These are phyloP conservation scores for Eurypyga helias DNA, from an alignment of 2,113 vertebrate genomes.

Conservation along the genomic window DNA sequence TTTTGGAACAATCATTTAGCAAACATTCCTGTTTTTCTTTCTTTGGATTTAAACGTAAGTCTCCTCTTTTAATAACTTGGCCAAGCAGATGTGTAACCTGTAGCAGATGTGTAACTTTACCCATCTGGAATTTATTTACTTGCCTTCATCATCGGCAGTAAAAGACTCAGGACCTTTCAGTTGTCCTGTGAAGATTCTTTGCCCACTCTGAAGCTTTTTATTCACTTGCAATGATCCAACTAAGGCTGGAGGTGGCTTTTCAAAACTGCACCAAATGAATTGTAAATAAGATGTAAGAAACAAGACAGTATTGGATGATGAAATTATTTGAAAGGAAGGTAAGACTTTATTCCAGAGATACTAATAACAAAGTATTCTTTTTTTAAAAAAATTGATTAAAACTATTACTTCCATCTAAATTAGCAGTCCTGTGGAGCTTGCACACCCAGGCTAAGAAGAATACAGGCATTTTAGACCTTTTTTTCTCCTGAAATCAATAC, in stretches of 20 bases:
- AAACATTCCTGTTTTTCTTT: not conserved
- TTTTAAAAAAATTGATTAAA: not conserved
- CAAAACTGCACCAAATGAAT: conserved; percentile 55
- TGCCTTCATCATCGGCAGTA: conserved; percentile 70
- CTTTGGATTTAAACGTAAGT: not conserved
- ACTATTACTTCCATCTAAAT: not conserved
- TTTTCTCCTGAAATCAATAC: not conserved
- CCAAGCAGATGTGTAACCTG: not conserved
- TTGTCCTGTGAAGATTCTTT: conserved; percentile 67
- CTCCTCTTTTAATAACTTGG: not conserved
- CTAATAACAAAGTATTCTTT: not conserved
- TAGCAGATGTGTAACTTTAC: not conserved
- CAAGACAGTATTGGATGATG: not conserved
- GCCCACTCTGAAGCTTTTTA: conserved; percentile 71
- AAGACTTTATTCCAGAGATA: not conserved
- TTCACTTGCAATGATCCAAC: conserved; percentile 73
- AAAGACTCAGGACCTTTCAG: conserved; percentile 77
- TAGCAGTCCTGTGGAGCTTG: not conserved
- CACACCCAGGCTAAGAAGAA: not conserved
- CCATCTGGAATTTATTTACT: not conserved
- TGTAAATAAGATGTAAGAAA: not conserved
- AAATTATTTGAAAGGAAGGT: not conserved
- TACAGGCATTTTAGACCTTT: not conserved
- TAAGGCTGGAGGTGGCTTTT: conserved; percentile 69
- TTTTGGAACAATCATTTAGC: not conserved